Conservation (phyloP, 1,140 invertebrate genomes). For the Lutraria rhynchaena region DNA sequence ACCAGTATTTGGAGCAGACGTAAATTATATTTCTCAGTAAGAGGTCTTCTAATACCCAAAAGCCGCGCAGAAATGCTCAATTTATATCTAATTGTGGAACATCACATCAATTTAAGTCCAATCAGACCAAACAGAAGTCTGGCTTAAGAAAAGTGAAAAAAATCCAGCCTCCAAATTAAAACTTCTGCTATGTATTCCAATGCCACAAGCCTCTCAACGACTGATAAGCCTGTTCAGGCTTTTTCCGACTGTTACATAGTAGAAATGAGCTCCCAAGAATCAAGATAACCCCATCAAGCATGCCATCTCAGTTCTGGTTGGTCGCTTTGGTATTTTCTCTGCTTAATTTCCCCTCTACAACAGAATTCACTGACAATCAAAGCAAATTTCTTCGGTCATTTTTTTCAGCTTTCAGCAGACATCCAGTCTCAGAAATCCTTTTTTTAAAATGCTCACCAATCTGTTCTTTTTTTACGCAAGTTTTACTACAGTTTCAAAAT, state of each 20-base stretch:
- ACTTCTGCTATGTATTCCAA: conserved; percentile 18
- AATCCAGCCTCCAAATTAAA: background rate
- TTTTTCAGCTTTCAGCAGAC: too few species aligned
- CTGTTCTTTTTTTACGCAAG: too few species aligned
- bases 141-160: conserved; percentile 18
- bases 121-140: conserved; percentile 15
- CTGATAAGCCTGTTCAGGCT: conserved; percentile 29
- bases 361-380: conserved; percentile 30
- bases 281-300: conserved; percentile 56
- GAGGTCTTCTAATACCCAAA: conserved; percentile 1
- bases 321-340: conserved; percentile 36
- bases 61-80: conserved; percentile 39
- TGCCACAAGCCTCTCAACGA: conserved; percentile 41
- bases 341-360: conserved; percentile 48
- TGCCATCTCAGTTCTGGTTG: conserved; percentile 43
- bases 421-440: too few species aligned
- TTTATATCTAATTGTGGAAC: conserved; percentile 47
- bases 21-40: background rate
- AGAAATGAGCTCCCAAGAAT: conserved; percentile 28
- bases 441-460: too few species aligned
- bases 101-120: conserved; percentile 46
- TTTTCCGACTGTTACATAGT: conserved; percentile 28
- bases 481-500: too few species aligned
- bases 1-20: background rate
- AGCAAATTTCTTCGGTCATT: background rate